phyloP scores from a whole-genome alignment of 2,113 vertebrate species.

The Mixornis gularis region DNA sequence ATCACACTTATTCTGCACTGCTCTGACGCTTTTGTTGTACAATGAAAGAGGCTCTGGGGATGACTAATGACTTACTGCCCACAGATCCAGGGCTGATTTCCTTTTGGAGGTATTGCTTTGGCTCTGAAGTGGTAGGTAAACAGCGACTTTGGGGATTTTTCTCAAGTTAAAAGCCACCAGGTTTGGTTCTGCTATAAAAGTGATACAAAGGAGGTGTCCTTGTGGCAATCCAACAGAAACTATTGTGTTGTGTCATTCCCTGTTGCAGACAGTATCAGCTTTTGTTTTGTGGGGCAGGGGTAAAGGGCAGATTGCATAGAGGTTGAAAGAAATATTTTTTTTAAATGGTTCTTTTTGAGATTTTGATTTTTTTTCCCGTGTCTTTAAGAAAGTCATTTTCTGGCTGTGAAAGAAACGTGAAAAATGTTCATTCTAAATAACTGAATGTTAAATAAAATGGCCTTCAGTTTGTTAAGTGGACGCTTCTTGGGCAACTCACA shows the following conservation, averaged over 20 bases:
- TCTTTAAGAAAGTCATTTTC: background rate
- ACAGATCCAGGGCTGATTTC: background rate
- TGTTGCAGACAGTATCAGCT: background rate
- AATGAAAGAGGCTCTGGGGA: background rate
- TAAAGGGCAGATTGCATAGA: background rate
- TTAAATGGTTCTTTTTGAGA: background rate
- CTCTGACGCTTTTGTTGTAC: background rate
- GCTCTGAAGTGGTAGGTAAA: background rate
- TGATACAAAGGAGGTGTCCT: background rate
- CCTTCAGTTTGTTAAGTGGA: background rate
- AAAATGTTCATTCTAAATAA: background rate
- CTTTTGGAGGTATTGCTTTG: background rate
- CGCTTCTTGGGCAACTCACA: background rate
- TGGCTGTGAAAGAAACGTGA: background rate
- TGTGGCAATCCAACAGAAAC: accelerated
- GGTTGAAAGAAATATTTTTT: background rate
- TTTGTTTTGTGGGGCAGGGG: background rate
- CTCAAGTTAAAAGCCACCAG: background rate
- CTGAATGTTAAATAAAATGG: background rate
- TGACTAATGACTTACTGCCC: background rate
- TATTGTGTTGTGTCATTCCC: background rate
- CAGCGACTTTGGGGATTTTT: accelerated
- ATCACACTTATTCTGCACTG: background rate
- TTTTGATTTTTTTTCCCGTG: background rate
- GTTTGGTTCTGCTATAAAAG: background rate